Conservation (phyloP, 2,113 vertebrate genomes). For the Xenus cinereus region DNA sequence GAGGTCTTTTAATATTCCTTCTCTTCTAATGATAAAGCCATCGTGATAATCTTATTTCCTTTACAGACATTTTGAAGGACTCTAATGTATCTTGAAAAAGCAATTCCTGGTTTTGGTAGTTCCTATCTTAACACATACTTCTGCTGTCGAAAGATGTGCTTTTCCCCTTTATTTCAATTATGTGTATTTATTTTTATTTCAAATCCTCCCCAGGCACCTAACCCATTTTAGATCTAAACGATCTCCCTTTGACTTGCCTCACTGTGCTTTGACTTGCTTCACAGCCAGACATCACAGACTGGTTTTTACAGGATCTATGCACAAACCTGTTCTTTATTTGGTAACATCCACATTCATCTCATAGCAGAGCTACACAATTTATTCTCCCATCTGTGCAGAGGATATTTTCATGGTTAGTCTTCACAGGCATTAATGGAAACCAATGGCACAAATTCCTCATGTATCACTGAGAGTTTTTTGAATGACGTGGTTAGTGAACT, state of each 20-base stretch:
- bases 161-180: slow-evolving; percentile 10
- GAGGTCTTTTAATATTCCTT: slow-evolving; percentile 74
- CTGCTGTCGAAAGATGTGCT: slow-evolving; percentile 42
- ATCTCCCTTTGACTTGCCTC: neutral
- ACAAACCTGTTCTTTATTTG: slow-evolving; percentile 30
- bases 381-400: slow-evolving; percentile 2
- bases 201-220: neutral
- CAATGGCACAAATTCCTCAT: neutral
- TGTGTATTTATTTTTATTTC: slow-evolving; percentile 2
- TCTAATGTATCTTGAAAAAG: slow-evolving; percentile 57
- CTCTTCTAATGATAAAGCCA: slow-evolving; percentile 72
- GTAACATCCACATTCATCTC: slow-evolving; percentile 19
- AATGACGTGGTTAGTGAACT: neutral
- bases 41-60: slow-evolving; percentile 73
- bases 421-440: neutral
- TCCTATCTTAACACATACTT: slow-evolving; percentile 43
- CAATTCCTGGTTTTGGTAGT: slow-evolving; percentile 12
- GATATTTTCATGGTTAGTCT: neutral
- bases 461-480: neutral
- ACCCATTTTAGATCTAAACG: neutral
- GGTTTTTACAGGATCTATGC: neutral
- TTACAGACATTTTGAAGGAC: slow-evolving; percentile 70
- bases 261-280: neutral
- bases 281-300: slow-evolving; percentile 13
- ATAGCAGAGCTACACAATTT: neutral